Conservation (phyloP, 2,113 vertebrate species). For the Leptocoma aspasia region DNA sequence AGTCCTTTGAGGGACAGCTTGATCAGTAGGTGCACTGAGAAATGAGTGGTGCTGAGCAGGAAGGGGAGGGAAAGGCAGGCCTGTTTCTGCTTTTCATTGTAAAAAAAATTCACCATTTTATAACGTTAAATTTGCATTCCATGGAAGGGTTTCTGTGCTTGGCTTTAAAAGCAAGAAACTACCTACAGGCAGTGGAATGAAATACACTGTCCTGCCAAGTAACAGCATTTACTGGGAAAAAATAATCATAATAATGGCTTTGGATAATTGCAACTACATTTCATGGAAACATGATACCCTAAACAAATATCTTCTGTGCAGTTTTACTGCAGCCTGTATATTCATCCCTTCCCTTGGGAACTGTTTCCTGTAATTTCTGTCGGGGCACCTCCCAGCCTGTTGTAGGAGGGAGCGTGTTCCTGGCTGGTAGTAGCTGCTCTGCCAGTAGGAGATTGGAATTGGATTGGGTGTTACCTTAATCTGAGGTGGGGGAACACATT, state of each 20-base stretch:
- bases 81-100: neutral
- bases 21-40: neutral
- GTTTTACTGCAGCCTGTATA: neutral
- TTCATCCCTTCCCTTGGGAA: neutral
- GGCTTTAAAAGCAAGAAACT: neutral
- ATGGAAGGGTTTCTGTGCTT: neutral
- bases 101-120: neutral
- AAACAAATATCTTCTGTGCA: neutral
- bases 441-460: neutral
- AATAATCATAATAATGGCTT: neutral
- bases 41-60: neutral
- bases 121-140: neutral
- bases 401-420: neutral
- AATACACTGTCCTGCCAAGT: neutral
- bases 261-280: neutral
- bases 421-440: neutral
- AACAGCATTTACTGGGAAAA: neutral
- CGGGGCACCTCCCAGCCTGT: neutral
- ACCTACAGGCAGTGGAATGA: neutral
- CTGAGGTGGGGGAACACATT: neutral
- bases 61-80: neutral
- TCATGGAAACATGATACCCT: neutral
- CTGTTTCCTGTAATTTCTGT: neutral
- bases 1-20: neutral
- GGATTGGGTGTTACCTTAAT: neutral